Conservation (phyloP, 2,888 invertebrate genomes). For the Coleophora flavipennella region DNA sequence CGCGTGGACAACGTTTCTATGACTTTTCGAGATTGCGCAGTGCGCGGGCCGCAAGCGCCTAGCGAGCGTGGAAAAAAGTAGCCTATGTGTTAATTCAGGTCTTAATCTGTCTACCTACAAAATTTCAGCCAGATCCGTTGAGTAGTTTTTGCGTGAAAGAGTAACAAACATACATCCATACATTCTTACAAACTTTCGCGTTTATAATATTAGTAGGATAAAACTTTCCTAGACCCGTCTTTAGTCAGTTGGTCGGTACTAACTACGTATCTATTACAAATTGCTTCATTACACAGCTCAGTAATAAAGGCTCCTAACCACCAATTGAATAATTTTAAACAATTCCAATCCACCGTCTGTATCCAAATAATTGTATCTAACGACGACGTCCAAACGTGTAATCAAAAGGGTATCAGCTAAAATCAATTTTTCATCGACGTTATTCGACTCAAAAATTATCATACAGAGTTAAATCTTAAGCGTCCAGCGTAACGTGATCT, state of each 20-base stretch:
- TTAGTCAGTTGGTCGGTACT: not conserved
- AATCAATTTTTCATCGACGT: slow-evolving; percentile 66
- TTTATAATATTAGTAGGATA: no score
- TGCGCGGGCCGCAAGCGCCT: no score
- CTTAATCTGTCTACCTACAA: no score
- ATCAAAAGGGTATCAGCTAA: slow-evolving; percentile 67
- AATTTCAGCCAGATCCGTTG: no score
- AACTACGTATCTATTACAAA: slow-evolving; percentile 6
- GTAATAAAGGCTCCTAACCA: slow-evolving; percentile 17
- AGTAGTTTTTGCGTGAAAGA: no score
- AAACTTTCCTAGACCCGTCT: no score
- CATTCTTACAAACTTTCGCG: no score
- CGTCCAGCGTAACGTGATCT: slow-evolving; percentile 23
- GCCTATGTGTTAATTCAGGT: no score
- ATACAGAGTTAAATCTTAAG: slow-evolving; percentile 38
- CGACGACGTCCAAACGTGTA: slow-evolving; percentile 56
- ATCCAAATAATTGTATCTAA: slow-evolving; percentile 61
- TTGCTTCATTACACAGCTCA: slow-evolving; percentile 19
- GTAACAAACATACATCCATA: no score
- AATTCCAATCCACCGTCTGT: slow-evolving; percentile 28
- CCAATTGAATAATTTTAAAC: slow-evolving; percentile 30
- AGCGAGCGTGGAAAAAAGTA: no score
- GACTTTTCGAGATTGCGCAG: no score
- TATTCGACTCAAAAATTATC: slow-evolving; percentile 63
- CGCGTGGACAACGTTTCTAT: no score